Evolutionary conservation across 2,888 invertebrate species (phyloP), one percentile per base, ranked within the genome.

Genomic region (Drosophila formosana): DNA sequence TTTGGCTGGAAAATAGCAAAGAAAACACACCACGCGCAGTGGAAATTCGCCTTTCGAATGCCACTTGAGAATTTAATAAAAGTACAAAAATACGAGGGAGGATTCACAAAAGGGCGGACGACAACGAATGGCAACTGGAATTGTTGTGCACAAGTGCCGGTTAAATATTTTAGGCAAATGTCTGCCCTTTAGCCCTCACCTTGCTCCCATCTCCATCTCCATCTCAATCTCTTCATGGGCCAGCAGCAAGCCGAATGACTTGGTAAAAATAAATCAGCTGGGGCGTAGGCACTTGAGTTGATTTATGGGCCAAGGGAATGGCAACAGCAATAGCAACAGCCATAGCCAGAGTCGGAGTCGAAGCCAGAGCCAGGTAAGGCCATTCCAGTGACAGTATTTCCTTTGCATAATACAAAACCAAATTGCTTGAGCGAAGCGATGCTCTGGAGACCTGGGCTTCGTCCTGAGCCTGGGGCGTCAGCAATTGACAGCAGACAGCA

Each of bases 201-300:
- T 4, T 45, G 26, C 3, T 52, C 7, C 28, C 30, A 30, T 7
- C 26, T 11, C 23, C 9, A 37, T 23, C 8, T 37, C 3, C 7
- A 13, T 6, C 9, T 52, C 39, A 30, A 18, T 18, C 18, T 18
- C 18, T 18, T 18, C 18, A 2, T 5, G 28, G 30, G 39, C 3
- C n/a, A 18, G 23, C 37, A 46, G 58, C 18, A 18, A 34, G 58
- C 26, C 75, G 66, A 63, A 70, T 53, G 78, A 76, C 76, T 79
- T 79, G 50, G 69, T 57, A 79, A 79, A 78, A 82, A 82, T 88
- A 85, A 85, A 88, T 88, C 86, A 85, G 82, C 86, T 88, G 82
- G 83, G 88, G 88, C 86, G 82, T 82, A 88, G 89, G 84, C 89
- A 82, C 85, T 86, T 87, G 74, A 89, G 82, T 89, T 86, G 85